These are phyloP conservation scores for Archegozetes longisetosus DNA, from an alignment of 1,140 invertebrate genomes.

Conservation along the genomic window DNA sequence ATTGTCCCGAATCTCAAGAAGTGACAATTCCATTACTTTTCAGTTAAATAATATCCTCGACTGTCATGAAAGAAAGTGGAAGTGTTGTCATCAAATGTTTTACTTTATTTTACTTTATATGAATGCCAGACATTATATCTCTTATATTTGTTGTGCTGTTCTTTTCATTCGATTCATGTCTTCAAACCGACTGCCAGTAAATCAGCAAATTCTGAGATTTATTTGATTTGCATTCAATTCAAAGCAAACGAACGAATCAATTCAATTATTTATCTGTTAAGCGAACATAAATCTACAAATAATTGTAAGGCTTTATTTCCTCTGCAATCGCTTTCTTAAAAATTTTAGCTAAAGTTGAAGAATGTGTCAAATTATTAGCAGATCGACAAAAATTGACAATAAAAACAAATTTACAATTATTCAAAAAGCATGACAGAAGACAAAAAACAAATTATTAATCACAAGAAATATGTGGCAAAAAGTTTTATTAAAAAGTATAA, in stretches of 20 bases:
- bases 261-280: slow-evolving; percentile 4
- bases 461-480: slow-evolving; percentile 8
- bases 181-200: slow-evolving; percentile 82
- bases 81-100: slow-evolving; percentile 80
- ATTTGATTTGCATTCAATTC: slow-evolving; percentile 59
- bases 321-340: slow-evolving; percentile 40
- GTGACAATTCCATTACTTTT: slow-evolving; percentile 56
- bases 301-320: slow-evolving; percentile 38
- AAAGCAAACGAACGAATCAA: slow-evolving; percentile 29
- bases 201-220: slow-evolving; percentile 83
- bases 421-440: background rate
- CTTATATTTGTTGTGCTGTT: slow-evolving; percentile 48
- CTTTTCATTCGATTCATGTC: slow-evolving; percentile 33
- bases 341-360: slow-evolving; percentile 49
- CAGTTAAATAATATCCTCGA: slow-evolving; percentile 57
- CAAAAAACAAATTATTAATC: background rate
- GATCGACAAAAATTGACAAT: slow-evolving; percentile 75
- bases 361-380: slow-evolving; percentile 31
- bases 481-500: slow-evolving; percentile 14
- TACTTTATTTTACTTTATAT: slow-evolving; percentile 72
- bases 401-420: slow-evolving; percentile 92
- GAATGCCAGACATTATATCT: slow-evolving; percentile 60
- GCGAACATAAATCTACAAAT: slow-evolving; percentile 13
- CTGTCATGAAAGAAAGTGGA: slow-evolving; percentile 50
- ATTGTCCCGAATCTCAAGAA: slow-evolving; percentile 60